Base-by-base conservation (phyloP, 2,113 vertebrate genomes). In the Steatornis caripensis region DNA sequence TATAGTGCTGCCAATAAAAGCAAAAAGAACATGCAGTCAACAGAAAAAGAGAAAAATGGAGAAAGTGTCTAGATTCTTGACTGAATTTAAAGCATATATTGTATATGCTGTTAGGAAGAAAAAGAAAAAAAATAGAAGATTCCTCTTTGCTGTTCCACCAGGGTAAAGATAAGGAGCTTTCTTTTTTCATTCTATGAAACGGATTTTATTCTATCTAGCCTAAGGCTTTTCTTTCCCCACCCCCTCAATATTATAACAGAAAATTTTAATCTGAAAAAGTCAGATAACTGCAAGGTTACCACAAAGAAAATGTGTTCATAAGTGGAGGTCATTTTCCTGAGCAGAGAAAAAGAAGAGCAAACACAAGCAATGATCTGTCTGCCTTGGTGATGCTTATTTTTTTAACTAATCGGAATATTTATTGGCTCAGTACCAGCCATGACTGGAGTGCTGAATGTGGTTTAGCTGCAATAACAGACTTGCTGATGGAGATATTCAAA, bases 1-100 rank as follows among this genome's bases (percentile, higher is more conserved):
- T 88, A 51, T 72, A 90, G 79, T 83, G 54, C 71, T 88, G 30
- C 75, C 88, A 72, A 46, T 88, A 86, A 96, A 90, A 84, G 79
- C 41, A 90, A 65, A 83, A 90, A 84, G 86, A 89, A 72, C 65
- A 92, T 9, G 19, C 41, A 78, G 61, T 72, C 86, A 92, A 77
- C 29, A 91, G 46, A 93, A 75, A 36, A 68, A 57, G 30, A 89
- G 89, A 84, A 94, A 86, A 80, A 93, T 29, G 36, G 30, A 5
- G 30, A 26, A 72, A 54, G 45, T 19, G 22, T 66, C 58, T 60
- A 72, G 53, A 41, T 78, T 69, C 57, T 54, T 68, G 49, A 61
- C 49, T 70, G 64, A 78, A 84, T 13, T 89, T 43, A 94, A 84
- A 84, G 27, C n/a, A 57, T 68, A 23, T 55, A 64, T 55, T 87